A percentile compares a stretch with the other conserved stretches of the same genome.
Conservation (phyloP, 1,140 invertebrate genomes). For the Paraescarpia echinospica region DNA sequence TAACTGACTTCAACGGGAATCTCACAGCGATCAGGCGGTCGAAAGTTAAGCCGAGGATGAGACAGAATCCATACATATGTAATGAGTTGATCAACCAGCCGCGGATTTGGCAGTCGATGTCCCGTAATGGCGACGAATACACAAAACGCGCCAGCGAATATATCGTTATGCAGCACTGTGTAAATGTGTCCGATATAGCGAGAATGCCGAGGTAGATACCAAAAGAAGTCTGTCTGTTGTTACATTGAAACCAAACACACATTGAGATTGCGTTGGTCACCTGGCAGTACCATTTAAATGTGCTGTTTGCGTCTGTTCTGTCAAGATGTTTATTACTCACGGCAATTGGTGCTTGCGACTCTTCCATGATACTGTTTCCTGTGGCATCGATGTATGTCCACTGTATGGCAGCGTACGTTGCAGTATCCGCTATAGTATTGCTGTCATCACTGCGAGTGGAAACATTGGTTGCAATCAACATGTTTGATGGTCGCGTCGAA, state of each 20-base stretch:
- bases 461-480: background rate
- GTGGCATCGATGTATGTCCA: background rate
- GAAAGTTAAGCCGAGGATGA: background rate
- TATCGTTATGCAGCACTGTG: background rate
- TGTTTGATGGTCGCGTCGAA: background rate
- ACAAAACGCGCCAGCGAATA: background rate
- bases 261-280: background rate
- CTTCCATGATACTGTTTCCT: background rate
- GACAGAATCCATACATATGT: background rate
- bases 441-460: background rate
- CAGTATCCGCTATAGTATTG: background rate
- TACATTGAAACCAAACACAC: background rate
- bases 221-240: background rate
- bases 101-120: background rate
- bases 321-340: background rate
- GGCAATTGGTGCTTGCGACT: background rate
- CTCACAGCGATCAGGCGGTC: background rate
- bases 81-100: background rate
- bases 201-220: background rate
- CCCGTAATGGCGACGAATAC: background rate
- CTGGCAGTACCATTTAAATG: background rate
- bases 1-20: background rate
- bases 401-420: no score
- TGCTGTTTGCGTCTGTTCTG: background rate
- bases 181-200: background rate